Conservation (phyloP, 2,888 invertebrate genomes). For the Platycnemis pennipes region DNA sequence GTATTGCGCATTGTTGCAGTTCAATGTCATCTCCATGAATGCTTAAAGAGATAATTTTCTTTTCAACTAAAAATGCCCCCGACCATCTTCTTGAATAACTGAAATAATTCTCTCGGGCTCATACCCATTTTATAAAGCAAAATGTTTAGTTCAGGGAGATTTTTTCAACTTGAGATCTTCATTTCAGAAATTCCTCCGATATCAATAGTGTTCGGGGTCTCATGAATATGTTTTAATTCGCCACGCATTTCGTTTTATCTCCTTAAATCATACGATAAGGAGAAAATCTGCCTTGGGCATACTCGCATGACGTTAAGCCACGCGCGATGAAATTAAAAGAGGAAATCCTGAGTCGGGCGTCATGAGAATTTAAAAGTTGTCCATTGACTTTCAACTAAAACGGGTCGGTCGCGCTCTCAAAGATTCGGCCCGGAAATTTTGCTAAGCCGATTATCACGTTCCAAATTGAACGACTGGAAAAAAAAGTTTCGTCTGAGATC, state of each 20-base stretch:
- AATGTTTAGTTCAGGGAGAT: not conserved
- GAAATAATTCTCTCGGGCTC: not conserved
- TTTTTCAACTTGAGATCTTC: not conserved
- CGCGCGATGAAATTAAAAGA: not conserved
- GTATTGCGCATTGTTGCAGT: too few species aligned
- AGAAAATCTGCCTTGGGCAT: not conserved
- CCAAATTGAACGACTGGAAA: not conserved
- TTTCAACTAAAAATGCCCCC: too few species aligned
- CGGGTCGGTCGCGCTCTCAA: not conserved
- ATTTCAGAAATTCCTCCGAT: not conserved
- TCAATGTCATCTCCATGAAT: too few species aligned
- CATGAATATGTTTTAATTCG: not conserved
- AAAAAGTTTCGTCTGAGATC: not conserved
- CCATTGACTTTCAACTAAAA: not conserved
- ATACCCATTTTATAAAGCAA: not conserved
- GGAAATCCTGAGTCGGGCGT: not conserved
- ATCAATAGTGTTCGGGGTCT: not conserved
- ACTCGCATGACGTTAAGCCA: not conserved
- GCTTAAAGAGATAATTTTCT: too few species aligned
- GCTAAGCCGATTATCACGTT: not conserved
- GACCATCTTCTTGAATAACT: not conserved
- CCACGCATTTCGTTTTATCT: not conserved
- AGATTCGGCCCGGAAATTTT: not conserved
- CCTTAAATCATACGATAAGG: not conserved
- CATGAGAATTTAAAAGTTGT: not conserved